These are phyloP conservation scores for Lepetodrilus schrolli DNA, from an alignment of 2,888 invertebrate genomes.

Conservation along the genomic window DNA sequence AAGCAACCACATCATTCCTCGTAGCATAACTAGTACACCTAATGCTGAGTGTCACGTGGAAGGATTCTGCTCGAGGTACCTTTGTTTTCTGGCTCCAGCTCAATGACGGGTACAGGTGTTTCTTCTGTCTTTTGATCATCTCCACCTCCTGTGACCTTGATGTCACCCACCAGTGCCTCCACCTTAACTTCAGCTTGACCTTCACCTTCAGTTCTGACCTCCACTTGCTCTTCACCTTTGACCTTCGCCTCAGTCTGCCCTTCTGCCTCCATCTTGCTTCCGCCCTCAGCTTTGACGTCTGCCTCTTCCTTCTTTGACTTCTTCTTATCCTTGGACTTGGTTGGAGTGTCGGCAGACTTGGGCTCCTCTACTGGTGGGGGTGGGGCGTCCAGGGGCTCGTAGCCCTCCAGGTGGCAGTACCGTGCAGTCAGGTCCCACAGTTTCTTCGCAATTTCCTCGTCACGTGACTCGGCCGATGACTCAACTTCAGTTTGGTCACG, in stretches of 20 bases:
- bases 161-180: neutral
- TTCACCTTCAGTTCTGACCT: constrained; percentile 9
- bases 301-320: constrained; percentile 26
- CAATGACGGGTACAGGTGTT: neutral
- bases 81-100: constrained; percentile 18
- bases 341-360: neutral
- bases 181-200: constrained; percentile 4
- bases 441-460: constrained; percentile 64
- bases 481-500: constrained; percentile 51
- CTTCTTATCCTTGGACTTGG: neutral
- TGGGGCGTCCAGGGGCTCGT: constrained; percentile 60
- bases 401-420: constrained; percentile 63
- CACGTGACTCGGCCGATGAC: constrained; percentile 61
- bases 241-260: neutral
- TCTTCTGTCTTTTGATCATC: constrained; percentile 7
- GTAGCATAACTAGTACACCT: too few species aligned
- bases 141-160: neutral
- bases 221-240: constrained; percentile 9
- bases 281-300: neutral
- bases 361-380: constrained; percentile 47
- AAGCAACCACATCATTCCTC: too few species aligned
- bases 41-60: too few species aligned
- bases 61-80: neutral
- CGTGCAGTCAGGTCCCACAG: constrained; percentile 65
- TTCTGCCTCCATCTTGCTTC: too few species aligned